A percentile compares a stretch with the other conserved stretches of the same genome.
Evolutionary conservation across 2,113 vertebrate species (phyloP).

Genomic region (Fregetta grallaria): DNA sequence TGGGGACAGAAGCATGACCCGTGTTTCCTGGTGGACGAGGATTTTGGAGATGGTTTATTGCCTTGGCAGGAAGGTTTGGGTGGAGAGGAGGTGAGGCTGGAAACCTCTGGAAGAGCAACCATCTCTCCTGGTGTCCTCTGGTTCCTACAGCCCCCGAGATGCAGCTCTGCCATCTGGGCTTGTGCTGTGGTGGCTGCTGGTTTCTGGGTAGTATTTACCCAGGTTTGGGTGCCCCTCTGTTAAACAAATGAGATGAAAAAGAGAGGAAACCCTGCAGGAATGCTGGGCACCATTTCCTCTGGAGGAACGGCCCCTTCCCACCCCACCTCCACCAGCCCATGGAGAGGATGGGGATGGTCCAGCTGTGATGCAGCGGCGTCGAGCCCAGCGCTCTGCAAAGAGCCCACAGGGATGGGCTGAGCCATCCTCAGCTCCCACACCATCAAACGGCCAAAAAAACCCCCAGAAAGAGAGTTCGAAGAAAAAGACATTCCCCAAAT

Average conservation of each 20-base stretch:
- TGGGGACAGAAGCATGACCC: background rate
- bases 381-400: background rate
- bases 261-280: background rate
- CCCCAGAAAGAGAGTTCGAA: background rate
- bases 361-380: fast-evolving
- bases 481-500: background rate
- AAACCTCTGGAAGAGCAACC: background rate
- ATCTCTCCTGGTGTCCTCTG: background rate
- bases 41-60: conserved; percentile 28
- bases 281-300: background rate
- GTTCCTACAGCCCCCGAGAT: background rate
- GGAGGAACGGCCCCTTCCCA: background rate
- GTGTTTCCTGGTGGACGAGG: background rate
- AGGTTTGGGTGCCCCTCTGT: background rate
- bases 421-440: background rate
- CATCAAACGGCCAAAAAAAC: fast-evolving
- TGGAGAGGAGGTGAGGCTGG: background rate
- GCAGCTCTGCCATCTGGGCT: background rate
- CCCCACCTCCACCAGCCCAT: background rate
- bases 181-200: background rate
- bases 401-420: fast-evolving
- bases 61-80: conserved; percentile 20
- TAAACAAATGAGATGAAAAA: background rate
- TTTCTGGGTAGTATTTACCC: background rate
- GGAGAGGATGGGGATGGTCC: fast-evolving